Base-by-base conservation (phyloP, 1,140 invertebrate species). In the Contarinia nasturtii region DNA sequence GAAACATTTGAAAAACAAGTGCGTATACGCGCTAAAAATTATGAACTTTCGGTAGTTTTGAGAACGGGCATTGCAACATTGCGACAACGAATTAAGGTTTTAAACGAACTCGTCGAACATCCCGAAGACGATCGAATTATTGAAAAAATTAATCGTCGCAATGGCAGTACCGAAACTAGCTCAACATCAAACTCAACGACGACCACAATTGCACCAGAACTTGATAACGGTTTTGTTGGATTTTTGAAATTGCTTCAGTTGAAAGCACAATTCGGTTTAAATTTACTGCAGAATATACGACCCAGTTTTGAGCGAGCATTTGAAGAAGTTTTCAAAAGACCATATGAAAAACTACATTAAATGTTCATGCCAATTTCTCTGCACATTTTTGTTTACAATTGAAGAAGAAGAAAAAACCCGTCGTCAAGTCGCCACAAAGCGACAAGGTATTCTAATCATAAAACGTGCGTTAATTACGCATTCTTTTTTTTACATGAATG, bases 181-280 rank as follows among this genome's bases (percentile, higher is more conserved):
- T 20, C 41, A 20, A 43, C 41, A 20, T 18, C n/a, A 3, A 18
- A 19, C 20, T 18, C 41, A 5, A 12, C 11, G 12, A n/a, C 5
- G 18, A 43, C 41, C 2, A 38, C 15, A 14, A 38, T 5, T 17
- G 3, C 14, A 38, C 12, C 36, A 38, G 36, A 18, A 18, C 4
- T 2, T 4, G 18, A n/a, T 7, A 43, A 18, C 41, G 17, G 41
- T n/a, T 12, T 12, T 44, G 14, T 18, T 44, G 27, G 43, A 4
- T 44, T 44, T 2, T 33, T 44, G 12, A 44, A 44, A 33, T 15
- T 44, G 14, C 27, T 44, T 7, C 19, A 44, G 22, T 33, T 44
- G n/a, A 44, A 44, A 44, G 43, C 43, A 15, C n/a, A n/a, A 19
- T 44, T 44, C 17, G 43, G 43, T 33, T n/a, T 44, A 7, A 44